phyloP scores from a whole-genome alignment of 2,113 vertebrate genomes.

The Corythaeola cristata region DNA sequence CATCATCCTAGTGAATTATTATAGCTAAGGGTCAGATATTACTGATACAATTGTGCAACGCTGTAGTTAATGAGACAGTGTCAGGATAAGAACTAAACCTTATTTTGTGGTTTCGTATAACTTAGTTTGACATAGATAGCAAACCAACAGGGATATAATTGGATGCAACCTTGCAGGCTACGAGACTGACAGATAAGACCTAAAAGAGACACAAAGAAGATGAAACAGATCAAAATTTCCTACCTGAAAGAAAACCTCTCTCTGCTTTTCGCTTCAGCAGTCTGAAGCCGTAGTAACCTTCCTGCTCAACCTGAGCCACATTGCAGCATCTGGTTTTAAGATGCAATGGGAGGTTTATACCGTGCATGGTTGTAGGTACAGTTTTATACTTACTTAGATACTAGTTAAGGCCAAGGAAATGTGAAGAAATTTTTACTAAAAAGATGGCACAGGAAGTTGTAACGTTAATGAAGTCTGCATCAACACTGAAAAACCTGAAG shows the following conservation, averaged over 20 bases:
- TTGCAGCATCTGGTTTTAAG: background rate
- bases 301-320: background rate
- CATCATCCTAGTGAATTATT: slow-evolving; percentile 55
- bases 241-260: background rate
- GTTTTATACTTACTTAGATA: background rate
- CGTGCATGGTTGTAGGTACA: background rate
- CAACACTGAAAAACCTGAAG: background rate
- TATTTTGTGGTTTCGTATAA: slow-evolving; percentile 41
- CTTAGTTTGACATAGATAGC: slow-evolving; percentile 1
- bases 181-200: background rate
- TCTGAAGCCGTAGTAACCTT: background rate
- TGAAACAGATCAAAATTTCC: background rate
- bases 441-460: background rate
- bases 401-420: background rate
- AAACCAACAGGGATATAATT: background rate
- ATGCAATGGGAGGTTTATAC: background rate
- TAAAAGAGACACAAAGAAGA: background rate
- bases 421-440: background rate
- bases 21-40: slow-evolving; percentile 61
- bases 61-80: slow-evolving; percentile 20
- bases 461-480: background rate
- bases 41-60: slow-evolving; percentile 49
- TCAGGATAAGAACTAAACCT: slow-evolving; percentile 46
- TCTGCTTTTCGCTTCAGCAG: background rate
- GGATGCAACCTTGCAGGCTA: background rate